Evolutionary conservation across 1,140 invertebrate genomes (phyloP).

Genomic region (Conus betulinus): DNA sequence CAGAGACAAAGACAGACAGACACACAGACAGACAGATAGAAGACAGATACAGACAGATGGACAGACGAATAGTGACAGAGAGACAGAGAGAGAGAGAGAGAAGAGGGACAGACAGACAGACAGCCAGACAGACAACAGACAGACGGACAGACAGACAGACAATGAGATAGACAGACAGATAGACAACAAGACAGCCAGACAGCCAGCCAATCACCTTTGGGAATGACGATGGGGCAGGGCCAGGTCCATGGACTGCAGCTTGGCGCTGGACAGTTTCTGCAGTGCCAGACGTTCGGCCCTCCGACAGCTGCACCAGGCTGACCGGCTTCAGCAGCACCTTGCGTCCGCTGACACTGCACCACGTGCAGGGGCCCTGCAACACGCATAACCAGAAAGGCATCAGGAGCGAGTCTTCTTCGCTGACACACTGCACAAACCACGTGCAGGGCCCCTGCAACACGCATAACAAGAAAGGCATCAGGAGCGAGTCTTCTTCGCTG

Average conservation of each 20-base stretch:
- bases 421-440: not conserved
- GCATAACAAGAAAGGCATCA: not conserved
- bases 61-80: not conserved
- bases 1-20: not conserved
- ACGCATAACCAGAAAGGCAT: slow-evolving; percentile 22
- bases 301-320: slow-evolving; percentile 84
- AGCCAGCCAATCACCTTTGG: slow-evolving; percentile 76
- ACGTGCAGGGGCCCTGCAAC: slow-evolving; percentile 87
- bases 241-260: slow-evolving; percentile 90
- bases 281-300: slow-evolving; percentile 87
- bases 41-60: not conserved
- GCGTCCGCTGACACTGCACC: slow-evolving; percentile 86
- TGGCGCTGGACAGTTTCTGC: slow-evolving; percentile 89
- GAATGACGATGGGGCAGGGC: slow-evolving; percentile 85
- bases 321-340: slow-evolving; percentile 85
- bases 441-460: not conserved
- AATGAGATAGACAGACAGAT: not conserved
- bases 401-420: not conserved
- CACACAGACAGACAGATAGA: not conserved
- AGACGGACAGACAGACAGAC: not conserved
- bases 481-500: not conserved
- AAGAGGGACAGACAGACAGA: not conserved
- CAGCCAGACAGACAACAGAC: not conserved
- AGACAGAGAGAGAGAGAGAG: not conserved
- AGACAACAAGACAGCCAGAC: not conserved